Base-by-base conservation (phyloP, 2,113 vertebrate species). In the Toxotes jaculatrix region DNA sequence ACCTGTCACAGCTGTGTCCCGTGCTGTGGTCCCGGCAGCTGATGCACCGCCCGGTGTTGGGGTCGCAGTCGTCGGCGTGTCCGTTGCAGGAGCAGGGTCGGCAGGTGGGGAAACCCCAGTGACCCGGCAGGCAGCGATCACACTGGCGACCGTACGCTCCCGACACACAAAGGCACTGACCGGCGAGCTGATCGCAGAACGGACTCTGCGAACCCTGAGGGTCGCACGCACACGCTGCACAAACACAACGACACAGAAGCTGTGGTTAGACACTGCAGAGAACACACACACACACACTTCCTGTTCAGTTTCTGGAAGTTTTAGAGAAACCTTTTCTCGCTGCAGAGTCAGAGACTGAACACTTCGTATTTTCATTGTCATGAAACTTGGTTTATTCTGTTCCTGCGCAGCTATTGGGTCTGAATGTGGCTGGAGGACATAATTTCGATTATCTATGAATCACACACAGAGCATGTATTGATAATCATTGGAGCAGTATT, bases 31-130 rank as follows among this genome's bases (percentile, higher is more conserved):
- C 97, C 61, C 94, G 93, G 88, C 98, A 99, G 89, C 86, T 68
- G 53, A 95, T 80, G 84, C 98, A 99, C 83, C 94, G 93, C 2
- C 98, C 98, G 0, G 92, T 97, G 80, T 90, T 87, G 0, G 94
- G 60, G 84, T 97, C 95, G 3, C 98, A 99, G 80, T 95, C 89
- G 0, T 98, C 96, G 0, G 96, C 77, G 0, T 99, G 98, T 49
- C 98, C 97, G 0, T 98, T 99, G 77, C 98, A 99, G 40, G 94
- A 88, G 91, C 98, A 99, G 63, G 95, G 95, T 45, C 96, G 96
- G 86, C 98, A 99, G 88, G 80, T 86, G 0, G 98, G 98, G 85
- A 99, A 99, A 16, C 98, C 97, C 98, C 98, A 99, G 91, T 96
- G 95, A 9, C 96, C 96, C 0, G 97, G 97, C 55, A 99, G 92